These are phyloP conservation scores for Phoxinus phoxinus DNA, from an alignment of 2,113 vertebrate genomes.

Conservation along the genomic window DNA sequence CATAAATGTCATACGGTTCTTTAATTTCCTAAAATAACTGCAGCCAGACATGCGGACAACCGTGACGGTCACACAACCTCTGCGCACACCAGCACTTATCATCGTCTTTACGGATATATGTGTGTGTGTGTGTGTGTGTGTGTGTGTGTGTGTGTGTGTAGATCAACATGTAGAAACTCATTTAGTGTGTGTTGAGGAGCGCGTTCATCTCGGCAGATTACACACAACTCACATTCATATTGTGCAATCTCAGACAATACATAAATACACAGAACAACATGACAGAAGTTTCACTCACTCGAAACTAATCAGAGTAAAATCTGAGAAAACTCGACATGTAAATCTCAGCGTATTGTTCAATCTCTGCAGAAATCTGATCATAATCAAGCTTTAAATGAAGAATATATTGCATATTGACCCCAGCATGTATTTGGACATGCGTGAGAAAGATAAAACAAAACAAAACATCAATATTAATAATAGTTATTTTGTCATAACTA, in stretches of 20 bases:
- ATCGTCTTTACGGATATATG: too few species aligned
- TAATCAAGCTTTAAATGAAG: not conserved
- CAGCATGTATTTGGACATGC: not conserved
- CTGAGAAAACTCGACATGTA: not conserved
- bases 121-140: too few species aligned
- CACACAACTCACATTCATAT: not conserved
- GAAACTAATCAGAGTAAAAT: not conserved
- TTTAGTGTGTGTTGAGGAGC: not conserved
- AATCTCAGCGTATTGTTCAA: not conserved
- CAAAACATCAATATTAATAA: not conserved
- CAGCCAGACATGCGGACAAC: not conserved
- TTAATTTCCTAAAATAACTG: constrained; percentile 36
- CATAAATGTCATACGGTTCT: not conserved
- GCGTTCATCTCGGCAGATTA: not conserved
- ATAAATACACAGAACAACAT: not conserved
- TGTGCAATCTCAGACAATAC: not conserved
- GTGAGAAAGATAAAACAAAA: not conserved
- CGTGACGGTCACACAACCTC: too few species aligned
- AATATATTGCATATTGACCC: not conserved
- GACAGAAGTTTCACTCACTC: not conserved
- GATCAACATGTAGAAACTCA: not conserved
- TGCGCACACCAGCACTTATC: too few species aligned
- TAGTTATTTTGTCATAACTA: too few species aligned
- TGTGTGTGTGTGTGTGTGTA: too few species aligned
- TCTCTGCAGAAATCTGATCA: not conserved